phyloP scores from a whole-genome alignment of 2,797 vertebrate genomes.

The Hephaestus fuliginosus region DNA sequence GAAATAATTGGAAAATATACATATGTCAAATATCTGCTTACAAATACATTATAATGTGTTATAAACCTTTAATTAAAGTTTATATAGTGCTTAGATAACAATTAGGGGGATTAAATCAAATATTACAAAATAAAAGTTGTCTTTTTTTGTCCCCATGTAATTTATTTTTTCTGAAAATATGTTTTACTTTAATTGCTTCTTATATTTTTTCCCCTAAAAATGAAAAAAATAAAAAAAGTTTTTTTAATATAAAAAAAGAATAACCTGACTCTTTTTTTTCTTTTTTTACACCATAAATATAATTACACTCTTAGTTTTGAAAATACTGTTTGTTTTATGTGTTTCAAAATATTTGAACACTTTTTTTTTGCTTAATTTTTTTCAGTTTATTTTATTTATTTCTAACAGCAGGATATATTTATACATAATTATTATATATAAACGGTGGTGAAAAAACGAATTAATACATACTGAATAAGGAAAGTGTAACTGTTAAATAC shows the following conservation, averaged over 20 bases:
- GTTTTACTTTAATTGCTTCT: not conserved
- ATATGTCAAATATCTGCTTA: not conserved
- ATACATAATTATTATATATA: not conserved
- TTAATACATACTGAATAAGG: not conserved
- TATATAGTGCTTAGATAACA: not conserved
- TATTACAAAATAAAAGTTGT: not conserved
- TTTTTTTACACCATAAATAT: not conserved
- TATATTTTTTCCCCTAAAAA: not conserved
- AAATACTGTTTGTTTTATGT: too few species aligned
- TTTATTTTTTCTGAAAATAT: not conserved
- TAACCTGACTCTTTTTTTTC: not conserved
- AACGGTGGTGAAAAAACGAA: not conserved
- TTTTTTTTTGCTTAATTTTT: not conserved
- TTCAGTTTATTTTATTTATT: not conserved
- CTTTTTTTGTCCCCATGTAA: not conserved
- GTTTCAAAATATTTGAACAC: not conserved
- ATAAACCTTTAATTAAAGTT: not conserved
- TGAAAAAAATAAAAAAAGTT: not conserved
- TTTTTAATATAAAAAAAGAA: not conserved
- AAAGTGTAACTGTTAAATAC: fast-evolving
- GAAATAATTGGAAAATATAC: not conserved
- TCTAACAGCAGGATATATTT: not conserved
- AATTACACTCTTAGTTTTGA: not conserved
- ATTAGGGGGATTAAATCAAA: not conserved
- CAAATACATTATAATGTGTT: not conserved